Base-by-base conservation (phyloP, 2,797 vertebrate species). In the Iguana delicatissima region DNA sequence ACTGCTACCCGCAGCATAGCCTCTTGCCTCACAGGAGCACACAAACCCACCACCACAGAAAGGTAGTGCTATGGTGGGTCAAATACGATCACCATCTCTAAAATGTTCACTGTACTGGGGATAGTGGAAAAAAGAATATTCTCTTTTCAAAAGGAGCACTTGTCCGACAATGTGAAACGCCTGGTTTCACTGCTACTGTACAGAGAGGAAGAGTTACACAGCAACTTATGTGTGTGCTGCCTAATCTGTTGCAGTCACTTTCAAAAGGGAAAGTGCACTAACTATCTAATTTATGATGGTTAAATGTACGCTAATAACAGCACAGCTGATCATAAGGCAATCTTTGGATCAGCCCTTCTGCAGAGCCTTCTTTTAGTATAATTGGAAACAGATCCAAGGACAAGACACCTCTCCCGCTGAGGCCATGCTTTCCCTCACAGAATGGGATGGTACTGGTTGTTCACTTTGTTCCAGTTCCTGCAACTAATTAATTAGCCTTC, bases 381-480 rank as follows among this genome's bases (percentile, higher is more conserved):
- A 92, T 89, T 92, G 76, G 92, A 87, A 62, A 59, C 82, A 81
- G 81, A 94, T 85, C 91, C 73, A 77, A 81, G 91, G 90, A 57
- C 64, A 55, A 67, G 26, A 20, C 91, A 87, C 50, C 85, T 88
- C 46, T 2, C 73, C 5, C 84, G 91, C 55, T 9, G 79, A 72
- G 85, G 87, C 89, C 74, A 29, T 14, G 10, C 12, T 69, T 89
- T 57, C 88, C 91, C 88, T 88, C 32, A 84, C 50, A 88, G 86
- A 46, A 64, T 73, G 32, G 82, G 85, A 81, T 67, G 50, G 59
- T 29, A 69, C 72, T 35, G 74, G 42, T 79, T 69, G 84, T 91
- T 90, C 88, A 85, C 88, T 90, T 90, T 94, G 92, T 92, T 85
- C 92, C 55, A 52, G 18, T 94, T 95, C 95, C 93, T 81, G 88